A percentile compares a stretch with the other conserved stretches of the same genome.
Evolutionary conservation across 2,888 invertebrate genomes (phyloP).

Genomic region (Microplitis deprimator): DNA sequence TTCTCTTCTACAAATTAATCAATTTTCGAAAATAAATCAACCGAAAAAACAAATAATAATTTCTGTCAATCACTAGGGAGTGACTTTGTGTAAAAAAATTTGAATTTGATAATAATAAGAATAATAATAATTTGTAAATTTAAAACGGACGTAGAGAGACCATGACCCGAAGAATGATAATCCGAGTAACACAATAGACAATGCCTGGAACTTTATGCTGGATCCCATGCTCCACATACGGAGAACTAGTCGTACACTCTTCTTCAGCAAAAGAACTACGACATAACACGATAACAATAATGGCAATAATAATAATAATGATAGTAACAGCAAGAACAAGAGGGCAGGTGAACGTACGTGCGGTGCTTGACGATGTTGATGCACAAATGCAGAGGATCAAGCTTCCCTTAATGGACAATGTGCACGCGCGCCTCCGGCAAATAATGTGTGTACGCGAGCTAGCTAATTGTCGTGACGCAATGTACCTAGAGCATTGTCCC

Average conservation of each 20-base stretch:
- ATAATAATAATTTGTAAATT: background rate
- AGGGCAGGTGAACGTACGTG: slow-evolving; percentile 43
- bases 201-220: slow-evolving; percentile 48
- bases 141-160: slow-evolving; percentile 28
- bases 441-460: slow-evolving; percentile 36
- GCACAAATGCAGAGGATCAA: slow-evolving; percentile 28
- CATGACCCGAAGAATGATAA: slow-evolving; percentile 34
- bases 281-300: background rate
- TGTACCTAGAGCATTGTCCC: slow-evolving; percentile 27
- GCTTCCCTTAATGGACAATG: slow-evolving; percentile 43
- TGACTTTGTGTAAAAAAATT: too few species aligned
- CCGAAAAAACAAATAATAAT: too few species aligned
- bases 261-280: background rate
- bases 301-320: background rate
- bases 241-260: slow-evolving; percentile 14
- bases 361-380: slow-evolving; percentile 22
- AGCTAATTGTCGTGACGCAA: slow-evolving; percentile 48
- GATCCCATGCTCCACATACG: slow-evolving; percentile 69
- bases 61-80: too few species aligned
- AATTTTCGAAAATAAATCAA: too few species aligned
- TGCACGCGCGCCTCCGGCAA: slow-evolving; percentile 35
- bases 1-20: too few species aligned
- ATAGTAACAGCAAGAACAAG: background rate
- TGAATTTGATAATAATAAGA: background rate
- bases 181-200: slow-evolving; percentile 64